Conservation (phyloP, 2,888 invertebrate species). For the Celastrina argiolus region DNA sequence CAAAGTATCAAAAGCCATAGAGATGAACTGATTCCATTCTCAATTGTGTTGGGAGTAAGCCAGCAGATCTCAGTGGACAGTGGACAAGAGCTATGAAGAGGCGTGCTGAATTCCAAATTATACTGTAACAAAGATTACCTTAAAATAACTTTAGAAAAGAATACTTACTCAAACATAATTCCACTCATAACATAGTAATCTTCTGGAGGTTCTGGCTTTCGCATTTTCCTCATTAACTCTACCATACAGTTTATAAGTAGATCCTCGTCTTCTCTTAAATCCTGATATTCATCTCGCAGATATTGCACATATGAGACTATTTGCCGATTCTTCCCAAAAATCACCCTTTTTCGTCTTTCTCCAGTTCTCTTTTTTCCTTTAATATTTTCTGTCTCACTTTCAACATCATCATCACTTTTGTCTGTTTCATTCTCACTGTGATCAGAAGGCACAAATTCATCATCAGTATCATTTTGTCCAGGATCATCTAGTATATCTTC, state of each 20-base stretch:
- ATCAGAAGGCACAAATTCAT: constrained; percentile 21
- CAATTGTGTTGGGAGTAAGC: too few relatives aligned
- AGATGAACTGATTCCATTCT: too few relatives aligned
- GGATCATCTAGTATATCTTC: background rate
- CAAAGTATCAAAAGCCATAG: too few relatives aligned
- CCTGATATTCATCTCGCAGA: constrained; percentile 40
- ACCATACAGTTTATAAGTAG: constrained; percentile 47
- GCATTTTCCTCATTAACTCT: constrained; percentile 50
- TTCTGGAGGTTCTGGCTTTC: constrained; percentile 46
- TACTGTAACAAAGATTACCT: too few relatives aligned
- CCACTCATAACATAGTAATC: constrained; percentile 48
- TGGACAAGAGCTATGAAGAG: too few relatives aligned
- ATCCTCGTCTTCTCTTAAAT: constrained; percentile 44
- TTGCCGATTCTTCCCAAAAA: background rate
- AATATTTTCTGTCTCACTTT: background rate
- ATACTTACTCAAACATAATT: constrained; percentile 48
- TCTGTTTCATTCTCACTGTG: background rate
- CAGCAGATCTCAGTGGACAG: too few relatives aligned
- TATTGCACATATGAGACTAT: constrained; percentile 17
- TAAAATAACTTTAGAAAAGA: background rate
- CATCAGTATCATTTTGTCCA: constrained; percentile 18
- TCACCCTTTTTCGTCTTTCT: background rate
- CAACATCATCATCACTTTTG: background rate
- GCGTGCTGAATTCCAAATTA: too few relatives aligned
- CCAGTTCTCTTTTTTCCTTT: background rate